phyloP scores from a whole-genome alignment of 1,140 invertebrate species.

The Lerema accius region DNA sequence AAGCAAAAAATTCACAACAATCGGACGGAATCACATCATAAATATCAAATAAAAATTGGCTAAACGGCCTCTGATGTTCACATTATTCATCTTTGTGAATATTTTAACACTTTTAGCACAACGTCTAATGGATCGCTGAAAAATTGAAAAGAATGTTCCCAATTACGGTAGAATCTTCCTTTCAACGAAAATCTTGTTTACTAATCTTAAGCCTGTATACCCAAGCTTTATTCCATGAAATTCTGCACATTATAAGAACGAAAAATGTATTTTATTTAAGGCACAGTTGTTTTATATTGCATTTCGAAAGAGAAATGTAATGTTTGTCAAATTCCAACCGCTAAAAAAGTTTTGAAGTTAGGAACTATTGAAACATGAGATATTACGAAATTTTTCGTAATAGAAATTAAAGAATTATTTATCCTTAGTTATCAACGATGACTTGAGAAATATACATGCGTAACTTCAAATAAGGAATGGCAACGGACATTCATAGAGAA shows the following conservation, averaged over 20 bases:
- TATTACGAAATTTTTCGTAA: too few relatives aligned
- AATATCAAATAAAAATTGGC: constrained; percentile 20
- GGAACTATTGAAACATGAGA: too few relatives aligned
- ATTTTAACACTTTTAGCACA: constrained; percentile 49
- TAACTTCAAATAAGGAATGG: too few relatives aligned
- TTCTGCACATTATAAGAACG: neutral
- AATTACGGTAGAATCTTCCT: constrained; percentile 51
- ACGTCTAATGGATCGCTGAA: constrained; percentile 49
- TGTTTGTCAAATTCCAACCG: too few relatives aligned
- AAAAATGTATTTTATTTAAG: neutral
- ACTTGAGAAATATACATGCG: too few relatives aligned
- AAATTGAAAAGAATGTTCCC: constrained; percentile 49
- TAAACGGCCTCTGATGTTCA: constrained; percentile 18
- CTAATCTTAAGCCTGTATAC: constrained; percentile 18
- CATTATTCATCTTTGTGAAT: constrained; percentile 52
- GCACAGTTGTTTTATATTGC: neutral
- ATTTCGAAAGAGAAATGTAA: neutral
- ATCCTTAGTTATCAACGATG: too few relatives aligned
- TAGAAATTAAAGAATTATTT: too few relatives aligned
- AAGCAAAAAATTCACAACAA: neutral
- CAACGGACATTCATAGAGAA: too few relatives aligned
- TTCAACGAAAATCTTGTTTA: constrained; percentile 52
- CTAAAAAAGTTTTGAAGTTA: too few relatives aligned
- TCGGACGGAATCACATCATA: neutral
- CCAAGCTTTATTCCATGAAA: neutral